These are phyloP conservation scores for Entelurus aequoreus DNA, from an alignment of 2,113 vertebrate genomes.

Conservation along the genomic window DNA sequence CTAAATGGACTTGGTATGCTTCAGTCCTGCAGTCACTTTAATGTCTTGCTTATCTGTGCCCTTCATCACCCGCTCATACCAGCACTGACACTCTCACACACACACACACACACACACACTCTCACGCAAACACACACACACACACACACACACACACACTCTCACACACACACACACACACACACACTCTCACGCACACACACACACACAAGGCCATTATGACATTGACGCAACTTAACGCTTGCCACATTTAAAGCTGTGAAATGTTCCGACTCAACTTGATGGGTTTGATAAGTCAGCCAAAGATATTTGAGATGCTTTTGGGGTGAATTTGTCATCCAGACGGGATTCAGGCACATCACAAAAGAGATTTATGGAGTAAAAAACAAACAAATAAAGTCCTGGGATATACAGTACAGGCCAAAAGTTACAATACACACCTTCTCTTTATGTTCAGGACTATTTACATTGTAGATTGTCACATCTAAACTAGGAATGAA, in stretches of 20 bases:
- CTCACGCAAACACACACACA: no score
- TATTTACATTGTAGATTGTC: no score
- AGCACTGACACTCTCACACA: slow-evolving; percentile 8
- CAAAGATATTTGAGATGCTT: slow-evolving; percentile 6
- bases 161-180: slow-evolving; percentile 1
- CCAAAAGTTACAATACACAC: no score
- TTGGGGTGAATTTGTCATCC: slow-evolving; percentile 12
- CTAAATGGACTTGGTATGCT: slow-evolving; percentile 66
- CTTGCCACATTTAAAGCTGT: neutral
- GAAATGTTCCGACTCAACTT: neutral
- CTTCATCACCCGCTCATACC: slow-evolving; percentile 34
- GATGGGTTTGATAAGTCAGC: neutral
- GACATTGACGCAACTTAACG: neutral
- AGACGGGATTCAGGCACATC: slow-evolving; percentile 1
- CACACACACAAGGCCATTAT: slow-evolving; percentile 2
- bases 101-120: slow-evolving; percentile 2
- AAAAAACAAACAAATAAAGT: neutral
- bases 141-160: no score
- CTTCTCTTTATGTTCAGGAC: no score
- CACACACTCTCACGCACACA: neutral
- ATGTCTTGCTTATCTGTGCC: slow-evolving; percentile 41
- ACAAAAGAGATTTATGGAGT: neutral
- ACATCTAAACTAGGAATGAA: no score
- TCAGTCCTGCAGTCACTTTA: slow-evolving; percentile 52
- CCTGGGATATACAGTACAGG: neutral